Percentiles rank a stretch among this genome's conserved stretches.
Evolutionary conservation across 2,797 vertebrate species (phyloP).

Genomic region (Manis crassicaudata): DNA sequence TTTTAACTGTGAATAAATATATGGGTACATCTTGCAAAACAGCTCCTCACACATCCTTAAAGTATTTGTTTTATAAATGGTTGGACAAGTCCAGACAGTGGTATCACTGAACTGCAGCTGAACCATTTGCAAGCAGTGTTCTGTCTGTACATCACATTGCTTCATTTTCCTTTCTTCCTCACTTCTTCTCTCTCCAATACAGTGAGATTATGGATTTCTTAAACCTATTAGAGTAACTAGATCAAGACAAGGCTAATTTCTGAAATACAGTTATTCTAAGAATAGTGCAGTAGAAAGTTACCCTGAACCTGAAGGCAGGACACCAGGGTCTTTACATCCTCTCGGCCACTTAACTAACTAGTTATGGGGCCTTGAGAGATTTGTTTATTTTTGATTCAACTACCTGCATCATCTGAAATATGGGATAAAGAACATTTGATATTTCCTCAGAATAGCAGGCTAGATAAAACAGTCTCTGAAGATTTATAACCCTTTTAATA

Average conservation of each 20-base stretch:
- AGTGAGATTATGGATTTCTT: background rate
- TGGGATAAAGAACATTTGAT: background rate
- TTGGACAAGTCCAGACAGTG: constrained; percentile 17
- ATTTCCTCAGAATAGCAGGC: background rate
- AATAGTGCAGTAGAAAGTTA: background rate
- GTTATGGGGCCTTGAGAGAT: background rate
- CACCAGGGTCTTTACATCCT: background rate
- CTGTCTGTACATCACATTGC: background rate
- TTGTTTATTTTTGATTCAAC: background rate
- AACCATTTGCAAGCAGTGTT: background rate
- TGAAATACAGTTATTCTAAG: background rate
- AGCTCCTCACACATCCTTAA: background rate
- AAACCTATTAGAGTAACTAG: background rate
- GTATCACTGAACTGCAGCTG: background rate
- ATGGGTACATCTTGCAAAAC: background rate
- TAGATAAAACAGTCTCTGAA: background rate
- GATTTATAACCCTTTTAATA: background rate
- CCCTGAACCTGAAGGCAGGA: background rate
- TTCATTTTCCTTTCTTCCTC: background rate
- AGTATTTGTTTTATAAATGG: background rate
- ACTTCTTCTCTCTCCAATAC: background rate
- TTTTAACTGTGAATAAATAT: constrained; percentile 17
- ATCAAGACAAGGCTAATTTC: background rate
- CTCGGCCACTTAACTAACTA: background rate
- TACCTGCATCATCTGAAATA: background rate